These are phyloP conservation scores for Cylloceria caligata DNA, from an alignment of 2,888 invertebrate species.

Conservation along the genomic window DNA sequence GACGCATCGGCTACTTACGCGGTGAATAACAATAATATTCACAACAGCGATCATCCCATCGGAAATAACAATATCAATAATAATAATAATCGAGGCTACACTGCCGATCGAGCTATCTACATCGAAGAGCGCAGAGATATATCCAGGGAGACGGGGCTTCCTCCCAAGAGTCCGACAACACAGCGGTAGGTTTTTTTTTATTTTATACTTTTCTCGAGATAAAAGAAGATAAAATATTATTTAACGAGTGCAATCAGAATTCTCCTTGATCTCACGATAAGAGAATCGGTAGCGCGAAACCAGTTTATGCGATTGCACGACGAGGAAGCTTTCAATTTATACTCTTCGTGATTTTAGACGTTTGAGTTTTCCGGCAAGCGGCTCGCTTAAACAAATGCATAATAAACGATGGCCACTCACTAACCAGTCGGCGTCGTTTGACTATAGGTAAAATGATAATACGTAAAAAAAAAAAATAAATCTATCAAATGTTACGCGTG, in stretches of 20 bases:
- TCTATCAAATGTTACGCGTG: slow-evolving; percentile 63
- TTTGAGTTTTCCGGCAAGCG: slow-evolving; percentile 84
- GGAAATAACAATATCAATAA: slow-evolving; percentile 75
- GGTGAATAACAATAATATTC: slow-evolving; percentile 74
- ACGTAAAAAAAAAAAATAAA: slow-evolving; percentile 24
- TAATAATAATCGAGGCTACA: slow-evolving; percentile 77
- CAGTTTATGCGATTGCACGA: background rate
- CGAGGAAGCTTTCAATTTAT: slow-evolving; percentile 25
- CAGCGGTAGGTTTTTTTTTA: slow-evolving; percentile 86
- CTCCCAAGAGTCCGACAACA: slow-evolving; percentile 93
- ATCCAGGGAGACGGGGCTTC: slow-evolving; percentile 86
- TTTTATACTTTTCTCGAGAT: background rate
- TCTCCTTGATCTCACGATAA: background rate
- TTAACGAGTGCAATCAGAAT: slow-evolving; percentile 14
- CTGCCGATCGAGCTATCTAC: slow-evolving; percentile 79
- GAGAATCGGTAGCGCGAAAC: background rate
- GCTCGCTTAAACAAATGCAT: slow-evolving; percentile 82
- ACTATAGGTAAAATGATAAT: slow-evolving; percentile 81
- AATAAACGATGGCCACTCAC: slow-evolving; percentile 83
- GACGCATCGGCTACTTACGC: slow-evolving; percentile 69
- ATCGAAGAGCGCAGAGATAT: slow-evolving; percentile 82
- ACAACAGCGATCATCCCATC: slow-evolving; percentile 71
- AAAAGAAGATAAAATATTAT: slow-evolving; percentile 1
- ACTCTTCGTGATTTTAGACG: slow-evolving; percentile 81
- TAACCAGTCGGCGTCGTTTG: slow-evolving; percentile 83